Base-by-base conservation (phyloP, 2,797 vertebrate genomes). In the Poeciliopsis gracilis region DNA sequence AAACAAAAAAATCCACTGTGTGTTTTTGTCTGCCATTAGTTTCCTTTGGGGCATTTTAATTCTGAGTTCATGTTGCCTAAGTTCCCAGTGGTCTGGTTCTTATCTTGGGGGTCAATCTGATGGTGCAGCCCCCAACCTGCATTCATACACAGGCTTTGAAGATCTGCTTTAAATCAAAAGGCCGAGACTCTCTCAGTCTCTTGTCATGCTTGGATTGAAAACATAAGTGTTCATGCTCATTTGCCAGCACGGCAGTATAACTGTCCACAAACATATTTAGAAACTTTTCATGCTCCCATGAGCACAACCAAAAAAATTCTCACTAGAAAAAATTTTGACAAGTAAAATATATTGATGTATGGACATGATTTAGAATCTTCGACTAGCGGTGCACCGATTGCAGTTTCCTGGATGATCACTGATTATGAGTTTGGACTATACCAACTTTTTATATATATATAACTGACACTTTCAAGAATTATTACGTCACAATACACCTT, bases 141-240 rank as follows among this genome's bases (percentile, higher is more conserved):
- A 75, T 87, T 89, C 80, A 80, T 63, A 73, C 79, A 45, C 77
- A 80, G 73, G 72, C 87, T 90, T 87, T 82, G 80, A 87, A 86
- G 89, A 87, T 83, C 91, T 90, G 91, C 83, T 91, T 93, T 89
- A 84, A 90, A 92, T 90, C 87, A 89, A 53, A 80, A 36, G 61
- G 82, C 82, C 82, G 84, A 79, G 81, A 77, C 81, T 83, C 51
- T 59, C 45, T 78, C 82, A 57, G 77, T 85, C 77, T 88, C 81
- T 85, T 89, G 86, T 88, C 87, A 80, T 81, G 83, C 82, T 79
- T 55, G 61, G 85, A 88, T 79, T 89, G 82, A 87, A 91, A 90
- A 86, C 87, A 88, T 72, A 88, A 83, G 86, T 75, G 81, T 79
- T 75, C 76, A 43, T 1, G 63, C 80, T 80, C 45, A 23, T 81